phyloP scores from a whole-genome alignment of 2,113 vertebrate species.

The Cheilinus undulatus region DNA sequence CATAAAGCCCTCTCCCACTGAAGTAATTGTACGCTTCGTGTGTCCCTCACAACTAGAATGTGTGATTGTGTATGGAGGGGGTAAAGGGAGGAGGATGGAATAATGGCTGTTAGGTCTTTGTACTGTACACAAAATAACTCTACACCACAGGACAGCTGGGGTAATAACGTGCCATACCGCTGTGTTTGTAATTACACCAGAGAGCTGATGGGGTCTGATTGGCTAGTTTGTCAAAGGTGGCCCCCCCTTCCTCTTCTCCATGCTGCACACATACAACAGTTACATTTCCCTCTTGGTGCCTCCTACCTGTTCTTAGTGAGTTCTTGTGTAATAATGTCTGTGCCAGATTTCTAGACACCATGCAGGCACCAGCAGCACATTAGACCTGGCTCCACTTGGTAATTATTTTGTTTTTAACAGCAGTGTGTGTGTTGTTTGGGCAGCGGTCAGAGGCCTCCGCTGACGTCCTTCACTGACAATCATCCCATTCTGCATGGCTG shows the following conservation, averaged over 20 bases:
- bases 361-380: slow-evolving; percentile 9
- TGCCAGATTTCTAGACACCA: slow-evolving; percentile 21
- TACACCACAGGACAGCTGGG: slow-evolving; percentile 58
- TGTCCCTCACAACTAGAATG: slow-evolving; percentile 56
- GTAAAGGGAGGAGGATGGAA: slow-evolving; percentile 32
- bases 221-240: slow-evolving; percentile 59
- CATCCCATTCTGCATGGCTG: slow-evolving; percentile 46
- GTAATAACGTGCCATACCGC: slow-evolving; percentile 67
- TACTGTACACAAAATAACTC: slow-evolving; percentile 72
- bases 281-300: slow-evolving; percentile 20
- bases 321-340: slow-evolving; percentile 28
- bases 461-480: slow-evolving; percentile 59
- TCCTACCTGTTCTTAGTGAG: slow-evolving; percentile 18
- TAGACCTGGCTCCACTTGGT: slow-evolving; percentile 6
- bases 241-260: background rate
- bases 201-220: slow-evolving; percentile 52
- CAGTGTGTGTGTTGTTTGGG: slow-evolving; percentile 17
- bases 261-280: slow-evolving; percentile 12
- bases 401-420: slow-evolving; percentile 25
- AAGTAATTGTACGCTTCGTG: slow-evolving; percentile 64
- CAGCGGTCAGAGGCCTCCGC: slow-evolving; percentile 12
- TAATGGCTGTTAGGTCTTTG: slow-evolving; percentile 60
- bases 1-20: slow-evolving; percentile 46
- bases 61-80: slow-evolving; percentile 31
- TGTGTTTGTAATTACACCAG: slow-evolving; percentile 69